Evolutionary conservation across 37 sponge, comb jelly and placozoan genomes (phyloP), one percentile per base, ranked within the genome.

Genomic region (Mnemiopsis leidyi): DNA sequence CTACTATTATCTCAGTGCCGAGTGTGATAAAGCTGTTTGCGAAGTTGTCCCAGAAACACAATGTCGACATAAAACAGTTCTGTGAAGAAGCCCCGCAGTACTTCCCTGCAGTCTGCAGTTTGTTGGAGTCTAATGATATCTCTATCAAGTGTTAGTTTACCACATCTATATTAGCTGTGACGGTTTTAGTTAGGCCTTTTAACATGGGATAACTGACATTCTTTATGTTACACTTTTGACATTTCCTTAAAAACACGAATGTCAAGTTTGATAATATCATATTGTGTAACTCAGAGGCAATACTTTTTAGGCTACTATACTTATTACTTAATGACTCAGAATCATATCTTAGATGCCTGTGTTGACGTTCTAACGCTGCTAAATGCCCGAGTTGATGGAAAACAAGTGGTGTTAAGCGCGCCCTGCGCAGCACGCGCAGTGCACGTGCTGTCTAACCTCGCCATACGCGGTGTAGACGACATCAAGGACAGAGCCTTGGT

Each of bases 1-100:
- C 68, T 67, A 67, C 13, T 21, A 13, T 67, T 67, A 21, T 67
- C 73, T 30, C 73, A 71, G 82, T 79, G 3, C 82, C 82, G 23
- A 79, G 82, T 79, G 82, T 79, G 3, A 79, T 79, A 20, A 79
- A 79, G 82, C 82, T 79, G 82, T 79, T 79, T 23, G 82, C 82
- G 7, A 79, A 79, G 36, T 38, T 79, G 36, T 18, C 38, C 13
- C 82, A 79, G 82, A 79, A 79, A 79, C 82, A 79, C 82, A 79
- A 79, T 38, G 38, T 79, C 5, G 82, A 79, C 36, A 1, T 79
- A 20, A 79, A 28, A 23, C 82, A 79, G 82, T 30, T 79, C 7
- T 79, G 82, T 79, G 38, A 31, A 7, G 82, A 79, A 36, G 32
- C 38, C 36, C 18, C 82, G 5, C 38, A 79, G 38, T 79, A 33